Evolutionary conservation across 1,140 invertebrate species (phyloP).

Genomic region (Drosophila ambigua): DNA sequence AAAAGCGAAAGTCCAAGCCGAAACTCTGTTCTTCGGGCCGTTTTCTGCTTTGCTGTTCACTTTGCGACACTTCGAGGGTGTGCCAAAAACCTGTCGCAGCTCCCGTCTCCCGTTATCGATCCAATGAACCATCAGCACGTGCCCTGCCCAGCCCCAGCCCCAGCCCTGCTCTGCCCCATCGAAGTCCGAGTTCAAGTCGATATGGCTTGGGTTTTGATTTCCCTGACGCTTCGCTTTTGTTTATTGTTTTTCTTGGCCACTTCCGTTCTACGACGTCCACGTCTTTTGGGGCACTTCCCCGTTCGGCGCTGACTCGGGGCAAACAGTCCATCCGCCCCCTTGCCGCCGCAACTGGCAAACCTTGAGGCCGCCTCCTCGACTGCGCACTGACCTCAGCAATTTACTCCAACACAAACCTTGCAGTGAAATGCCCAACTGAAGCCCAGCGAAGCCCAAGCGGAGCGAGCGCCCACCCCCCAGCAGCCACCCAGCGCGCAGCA

Average conservation of each 20-base stretch:
- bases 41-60: not conserved
- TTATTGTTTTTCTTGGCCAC: slow-evolving; percentile 31
- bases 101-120: slow-evolving; percentile 2
- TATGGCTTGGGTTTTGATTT: not conserved
- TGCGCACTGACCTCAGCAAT: no score
- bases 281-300: not conserved
- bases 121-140: not conserved
- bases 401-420: no score
- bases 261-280: slow-evolving; percentile 13
- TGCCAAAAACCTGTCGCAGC: slow-evolving; percentile 41
- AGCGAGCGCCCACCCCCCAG: no score
- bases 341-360: no score
- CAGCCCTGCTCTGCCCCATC: no score
- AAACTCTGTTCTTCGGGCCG: slow-evolving; percentile 13
- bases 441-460: no score
- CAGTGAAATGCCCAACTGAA: no score
- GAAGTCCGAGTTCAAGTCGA: slow-evolving; percentile 13
- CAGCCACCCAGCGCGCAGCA: no score
- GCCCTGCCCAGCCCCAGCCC: no score
- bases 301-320: slow-evolving; percentile 4
- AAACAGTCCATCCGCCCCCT: no score
- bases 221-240: not conserved
- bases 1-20: slow-evolving; percentile 55
- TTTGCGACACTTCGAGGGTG: slow-evolving; percentile 16
- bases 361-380: no score